A percentile compares a stretch with the other conserved stretches of the same genome.
Evolutionary conservation across 1,140 invertebrate species (phyloP).

Genomic region (Chrysomallon squamiferum): DNA sequence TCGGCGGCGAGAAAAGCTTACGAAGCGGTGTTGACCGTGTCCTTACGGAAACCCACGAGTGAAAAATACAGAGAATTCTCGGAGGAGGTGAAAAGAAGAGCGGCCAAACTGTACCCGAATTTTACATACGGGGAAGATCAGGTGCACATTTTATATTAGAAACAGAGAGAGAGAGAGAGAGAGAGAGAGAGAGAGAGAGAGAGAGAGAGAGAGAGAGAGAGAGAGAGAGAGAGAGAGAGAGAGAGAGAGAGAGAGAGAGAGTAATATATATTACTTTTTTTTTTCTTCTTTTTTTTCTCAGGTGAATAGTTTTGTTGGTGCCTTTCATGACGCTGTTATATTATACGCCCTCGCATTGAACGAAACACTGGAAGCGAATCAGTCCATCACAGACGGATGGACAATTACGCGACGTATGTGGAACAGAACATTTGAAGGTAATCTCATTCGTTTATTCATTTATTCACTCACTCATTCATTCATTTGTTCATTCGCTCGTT

Average conservation of each 20-base stretch:
- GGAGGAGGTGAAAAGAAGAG: constrained; percentile 78
- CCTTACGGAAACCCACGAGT: constrained; percentile 77
- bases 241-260: too few relatives aligned
- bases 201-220: neutral
- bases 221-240: neutral
- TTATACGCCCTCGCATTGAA: constrained; percentile 83
- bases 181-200: neutral
- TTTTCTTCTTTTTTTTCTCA: too few relatives aligned
- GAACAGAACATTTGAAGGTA: constrained; percentile 81
- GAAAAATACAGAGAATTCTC: constrained; percentile 71
- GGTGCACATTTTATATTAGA: constrained; percentile 33
- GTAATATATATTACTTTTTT: too few relatives aligned
- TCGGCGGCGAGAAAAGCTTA: constrained; percentile 86
- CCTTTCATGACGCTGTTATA: constrained; percentile 91
- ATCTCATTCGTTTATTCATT: neutral
- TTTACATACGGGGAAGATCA: constrained; percentile 65
- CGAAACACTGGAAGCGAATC: constrained; percentile 29
- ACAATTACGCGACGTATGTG: constrained; percentile 67
- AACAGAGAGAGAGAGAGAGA: neutral
- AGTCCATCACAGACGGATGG: constrained; percentile 26
- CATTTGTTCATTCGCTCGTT: neutral
- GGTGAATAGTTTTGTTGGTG: constrained; percentile 77
- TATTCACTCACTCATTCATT: neutral
- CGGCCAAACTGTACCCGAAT: constrained; percentile 81
- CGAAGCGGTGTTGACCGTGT: constrained; percentile 88